Evolutionary conservation across 2,113 vertebrate genomes (phyloP).

Genomic region (Vanacampus margaritifer): DNA sequence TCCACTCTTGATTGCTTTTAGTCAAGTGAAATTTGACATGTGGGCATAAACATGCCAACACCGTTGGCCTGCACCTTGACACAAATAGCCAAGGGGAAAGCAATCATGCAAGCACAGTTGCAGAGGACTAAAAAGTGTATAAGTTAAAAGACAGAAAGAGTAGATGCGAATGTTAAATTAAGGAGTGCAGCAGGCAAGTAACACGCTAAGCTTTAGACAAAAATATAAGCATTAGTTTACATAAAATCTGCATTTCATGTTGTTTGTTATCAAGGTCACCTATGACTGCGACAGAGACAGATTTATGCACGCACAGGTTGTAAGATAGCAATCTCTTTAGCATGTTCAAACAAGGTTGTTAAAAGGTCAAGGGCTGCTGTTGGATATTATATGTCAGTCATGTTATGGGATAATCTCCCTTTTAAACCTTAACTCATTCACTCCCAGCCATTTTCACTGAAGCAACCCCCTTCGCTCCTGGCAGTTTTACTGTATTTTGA

Average conservation of each 20-base stretch:
- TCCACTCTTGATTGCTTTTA: slow-evolving; percentile 7
- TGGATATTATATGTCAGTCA: slow-evolving; percentile 11
- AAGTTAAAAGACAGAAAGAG: background rate
- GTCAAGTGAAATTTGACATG: slow-evolving; percentile 33
- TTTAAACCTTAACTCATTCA: background rate
- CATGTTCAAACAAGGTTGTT: slow-evolving; percentile 1
- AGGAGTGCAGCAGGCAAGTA: background rate
- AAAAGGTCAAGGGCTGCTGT: slow-evolving; percentile 11
- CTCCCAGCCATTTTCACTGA: too few relatives aligned
- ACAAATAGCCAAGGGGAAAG: slow-evolving; percentile 36
- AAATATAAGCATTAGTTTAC: background rate
- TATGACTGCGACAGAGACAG: background rate
- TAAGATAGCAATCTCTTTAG: background rate
- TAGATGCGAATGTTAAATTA: background rate
- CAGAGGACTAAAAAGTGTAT: background rate
- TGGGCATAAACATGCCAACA: slow-evolving; percentile 25
- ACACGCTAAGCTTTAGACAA: background rate
- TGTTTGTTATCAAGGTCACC: background rate
- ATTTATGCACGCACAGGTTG: background rate
- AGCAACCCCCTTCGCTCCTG: too few relatives aligned
- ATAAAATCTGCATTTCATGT: background rate
- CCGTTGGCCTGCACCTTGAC: slow-evolving; percentile 44
- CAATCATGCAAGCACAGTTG: slow-evolving; percentile 6
- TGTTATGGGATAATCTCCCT: slow-evolving; percentile 8
- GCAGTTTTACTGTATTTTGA: too few relatives aligned